Evolutionary conservation across 2,113 vertebrate genomes (phyloP).

Genomic region (Ailuropoda melanoleuca): DNA sequence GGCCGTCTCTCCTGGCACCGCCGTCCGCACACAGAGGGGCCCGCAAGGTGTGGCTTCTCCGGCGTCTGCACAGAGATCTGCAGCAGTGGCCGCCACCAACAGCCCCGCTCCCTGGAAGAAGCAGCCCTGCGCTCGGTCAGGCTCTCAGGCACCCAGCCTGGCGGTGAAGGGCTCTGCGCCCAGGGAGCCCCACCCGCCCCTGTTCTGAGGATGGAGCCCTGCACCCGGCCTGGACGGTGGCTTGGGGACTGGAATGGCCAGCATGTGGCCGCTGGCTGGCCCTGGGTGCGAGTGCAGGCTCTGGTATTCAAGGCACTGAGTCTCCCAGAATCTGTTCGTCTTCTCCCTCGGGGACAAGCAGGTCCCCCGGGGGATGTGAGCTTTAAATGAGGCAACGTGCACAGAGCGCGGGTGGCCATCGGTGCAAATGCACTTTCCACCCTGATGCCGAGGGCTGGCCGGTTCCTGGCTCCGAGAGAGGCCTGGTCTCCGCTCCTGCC

Average conservation of each 20-base stretch:
- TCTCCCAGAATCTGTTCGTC: background rate
- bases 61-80: rapidly evolving
- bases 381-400: background rate
- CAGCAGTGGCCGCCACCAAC: no score
- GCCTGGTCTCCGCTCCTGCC: rapidly evolving
- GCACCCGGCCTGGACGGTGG: background rate
- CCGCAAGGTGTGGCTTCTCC: rapidly evolving
- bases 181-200: no score
- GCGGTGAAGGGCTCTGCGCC: no score
- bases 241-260: rapidly evolving
- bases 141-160: no score
- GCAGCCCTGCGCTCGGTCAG: no score
- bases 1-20: background rate
- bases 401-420: background rate
- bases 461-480: rapidly evolving
- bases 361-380: background rate
- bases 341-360: background rate
- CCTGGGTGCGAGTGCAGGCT: rapidly evolving
- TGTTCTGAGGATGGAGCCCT: no score
- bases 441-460: rapidly evolving
- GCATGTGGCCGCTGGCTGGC: rapidly evolving
- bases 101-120: no score
- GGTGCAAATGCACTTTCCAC: background rate
- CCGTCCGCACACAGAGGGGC: rapidly evolving
- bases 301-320: background rate